A percentile compares a stretch with the other conserved stretches of the same genome.
These are phyloP conservation scores for Drosophila borealis DNA, from an alignment of 2,888 invertebrate species.

Conservation along the genomic window DNA sequence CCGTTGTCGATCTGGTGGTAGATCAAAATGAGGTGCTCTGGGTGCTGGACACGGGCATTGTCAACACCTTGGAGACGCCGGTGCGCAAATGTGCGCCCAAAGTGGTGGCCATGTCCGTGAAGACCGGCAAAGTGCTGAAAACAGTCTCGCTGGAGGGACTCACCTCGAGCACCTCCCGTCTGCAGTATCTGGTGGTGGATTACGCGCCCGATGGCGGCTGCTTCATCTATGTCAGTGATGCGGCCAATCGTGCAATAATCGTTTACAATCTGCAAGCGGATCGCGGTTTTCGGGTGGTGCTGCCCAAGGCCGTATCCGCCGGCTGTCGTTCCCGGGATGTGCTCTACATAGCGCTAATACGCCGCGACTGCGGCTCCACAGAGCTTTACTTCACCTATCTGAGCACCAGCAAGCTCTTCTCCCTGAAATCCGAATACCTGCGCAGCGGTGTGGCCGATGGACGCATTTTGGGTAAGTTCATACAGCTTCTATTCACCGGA, in stretches of 20 bases:
- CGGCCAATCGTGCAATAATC: slow-evolving; percentile 88
- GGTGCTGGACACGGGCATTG: slow-evolving; percentile 90
- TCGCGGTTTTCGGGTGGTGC: slow-evolving; percentile 88
- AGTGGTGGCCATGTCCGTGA: slow-evolving; percentile 87
- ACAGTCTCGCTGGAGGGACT: slow-evolving; percentile 87
- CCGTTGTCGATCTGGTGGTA: slow-evolving; percentile 88
- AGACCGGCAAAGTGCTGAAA: slow-evolving; percentile 88
- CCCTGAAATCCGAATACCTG: slow-evolving; percentile 88
- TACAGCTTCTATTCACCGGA: slow-evolving; percentile 68
- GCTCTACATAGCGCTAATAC: slow-evolving; percentile 88
- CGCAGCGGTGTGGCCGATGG: slow-evolving; percentile 87
- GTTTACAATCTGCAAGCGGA: slow-evolving; percentile 88
- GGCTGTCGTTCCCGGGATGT: slow-evolving; percentile 87
- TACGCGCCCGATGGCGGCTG: slow-evolving; percentile 87
- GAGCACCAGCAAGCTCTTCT: slow-evolving; percentile 87
- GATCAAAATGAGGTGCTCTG: slow-evolving; percentile 89
- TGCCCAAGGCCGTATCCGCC: slow-evolving; percentile 86
- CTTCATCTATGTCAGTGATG: slow-evolving; percentile 89
- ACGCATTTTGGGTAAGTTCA: slow-evolving; percentile 84
- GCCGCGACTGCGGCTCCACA: slow-evolving; percentile 86
- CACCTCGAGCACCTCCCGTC: slow-evolving; percentile 87
- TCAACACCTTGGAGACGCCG: slow-evolving; percentile 88
- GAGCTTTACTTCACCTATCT: slow-evolving; percentile 88
- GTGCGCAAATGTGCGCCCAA: slow-evolving; percentile 89
- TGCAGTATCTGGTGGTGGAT: slow-evolving; percentile 90